These are phyloP conservation scores for Tricholaema leucomelas DNA, from an alignment of 2,113 vertebrate genomes.

Conservation along the genomic window DNA sequence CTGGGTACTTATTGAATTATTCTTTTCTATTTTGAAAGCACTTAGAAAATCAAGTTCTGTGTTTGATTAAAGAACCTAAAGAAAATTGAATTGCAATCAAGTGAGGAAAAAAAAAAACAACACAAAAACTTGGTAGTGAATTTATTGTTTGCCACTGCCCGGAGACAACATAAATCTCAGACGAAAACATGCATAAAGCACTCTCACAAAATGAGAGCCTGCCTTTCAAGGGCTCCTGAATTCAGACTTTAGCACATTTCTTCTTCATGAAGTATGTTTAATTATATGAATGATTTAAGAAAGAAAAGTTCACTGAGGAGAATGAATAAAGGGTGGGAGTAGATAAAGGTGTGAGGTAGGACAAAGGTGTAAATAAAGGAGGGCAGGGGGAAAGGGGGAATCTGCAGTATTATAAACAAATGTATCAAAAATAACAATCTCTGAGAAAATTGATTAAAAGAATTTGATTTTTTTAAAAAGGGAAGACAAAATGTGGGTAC, in stretches of 20 bases:
- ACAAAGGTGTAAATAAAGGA: background rate
- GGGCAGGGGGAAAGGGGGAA: rapidly evolving
- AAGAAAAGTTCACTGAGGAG: background rate
- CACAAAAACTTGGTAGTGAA: background rate
- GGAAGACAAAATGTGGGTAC: background rate
- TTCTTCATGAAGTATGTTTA: background rate
- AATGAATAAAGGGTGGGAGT: background rate
- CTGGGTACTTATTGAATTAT: background rate
- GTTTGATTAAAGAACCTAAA: background rate
- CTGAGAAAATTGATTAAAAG: background rate
- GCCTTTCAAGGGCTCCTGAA: background rate
- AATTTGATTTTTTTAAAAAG: background rate
- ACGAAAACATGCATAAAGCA: background rate
- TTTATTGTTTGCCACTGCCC: background rate
- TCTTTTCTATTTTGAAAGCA: background rate
- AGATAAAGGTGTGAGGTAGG: background rate
- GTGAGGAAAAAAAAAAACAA: background rate
- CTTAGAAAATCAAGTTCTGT: background rate
- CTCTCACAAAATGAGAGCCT: background rate
- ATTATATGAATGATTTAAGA: background rate
- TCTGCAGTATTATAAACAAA: background rate
- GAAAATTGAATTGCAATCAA: background rate
- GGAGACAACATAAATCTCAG: background rate
- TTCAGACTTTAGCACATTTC: background rate
- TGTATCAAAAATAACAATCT: background rate